Evolutionary conservation across 53 echinoderm and acorn worm species (phyloP).

Genomic region (Arbacia lixula): DNA sequence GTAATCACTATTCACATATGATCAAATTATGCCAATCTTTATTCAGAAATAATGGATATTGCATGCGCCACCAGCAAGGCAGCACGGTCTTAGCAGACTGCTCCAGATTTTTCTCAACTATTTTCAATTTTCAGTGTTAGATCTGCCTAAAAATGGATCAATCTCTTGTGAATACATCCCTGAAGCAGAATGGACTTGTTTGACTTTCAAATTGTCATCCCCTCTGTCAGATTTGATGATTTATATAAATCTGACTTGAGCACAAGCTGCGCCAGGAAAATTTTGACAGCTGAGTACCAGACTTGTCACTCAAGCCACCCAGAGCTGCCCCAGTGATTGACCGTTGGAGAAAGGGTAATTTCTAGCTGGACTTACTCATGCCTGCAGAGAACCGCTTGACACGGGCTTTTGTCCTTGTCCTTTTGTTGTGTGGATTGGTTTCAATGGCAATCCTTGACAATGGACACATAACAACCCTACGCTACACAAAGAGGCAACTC

Average conservation of each 20-base stretch:
- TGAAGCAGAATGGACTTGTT: background rate
- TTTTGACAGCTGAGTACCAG: background rate
- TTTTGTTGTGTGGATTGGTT: background rate
- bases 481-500: constrained; percentile 8
- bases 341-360: background rate
- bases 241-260: constrained; percentile 5
- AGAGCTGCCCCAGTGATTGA: background rate
- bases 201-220: background rate
- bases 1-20: too few relatives aligned
- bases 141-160: background rate
- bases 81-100: constrained; percentile 8
- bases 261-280: background rate
- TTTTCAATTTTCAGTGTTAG: background rate
- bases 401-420: background rate
- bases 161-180: background rate
- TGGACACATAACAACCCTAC: background rate
- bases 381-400: background rate
- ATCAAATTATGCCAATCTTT: too few relatives aligned
- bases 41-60: too few relatives aligned
- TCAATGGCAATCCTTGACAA: constrained; percentile 17
- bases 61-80: constrained; percentile 1
- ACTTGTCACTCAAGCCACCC: background rate
- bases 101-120: background rate
- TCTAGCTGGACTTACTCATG: constrained; percentile 30
- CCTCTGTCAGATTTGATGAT: background rate